Percentiles rank a stretch among this genome's conserved stretches.
These are phyloP conservation scores for Chroicocephalus ridibundus DNA, from an alignment of 2,113 vertebrate species.

Conservation along the genomic window DNA sequence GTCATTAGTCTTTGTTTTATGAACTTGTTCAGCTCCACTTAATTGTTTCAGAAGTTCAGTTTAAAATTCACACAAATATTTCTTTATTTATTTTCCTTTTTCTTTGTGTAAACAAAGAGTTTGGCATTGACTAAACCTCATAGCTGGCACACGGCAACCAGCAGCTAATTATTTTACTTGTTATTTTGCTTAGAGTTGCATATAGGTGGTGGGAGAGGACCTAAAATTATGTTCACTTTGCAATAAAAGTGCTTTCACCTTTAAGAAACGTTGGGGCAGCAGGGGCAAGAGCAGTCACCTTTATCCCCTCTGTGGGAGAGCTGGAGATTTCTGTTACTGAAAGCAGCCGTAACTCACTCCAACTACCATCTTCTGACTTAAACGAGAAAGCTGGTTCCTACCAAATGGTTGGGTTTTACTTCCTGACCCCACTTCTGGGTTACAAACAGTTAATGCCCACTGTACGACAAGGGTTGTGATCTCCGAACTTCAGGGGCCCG, in stretches of 20 bases:
- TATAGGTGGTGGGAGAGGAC: background rate
- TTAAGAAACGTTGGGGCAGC: background rate
- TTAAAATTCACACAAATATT: constrained; percentile 14
- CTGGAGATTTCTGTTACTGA: background rate
- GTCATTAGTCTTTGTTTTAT: constrained; percentile 53
- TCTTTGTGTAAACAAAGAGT: background rate
- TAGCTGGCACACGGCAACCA: background rate
- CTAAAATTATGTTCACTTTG: background rate
- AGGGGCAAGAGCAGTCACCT: background rate
- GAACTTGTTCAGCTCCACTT: constrained; percentile 23
- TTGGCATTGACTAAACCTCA: background rate
- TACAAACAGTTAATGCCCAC: background rate
- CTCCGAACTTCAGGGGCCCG: background rate
- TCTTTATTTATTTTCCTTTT: background rate
- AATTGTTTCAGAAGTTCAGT: constrained; percentile 19
- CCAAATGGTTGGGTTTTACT: background rate
- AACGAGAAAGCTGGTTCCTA: background rate
- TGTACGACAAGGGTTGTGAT: background rate
- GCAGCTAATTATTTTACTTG: background rate
- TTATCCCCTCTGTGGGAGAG: background rate
- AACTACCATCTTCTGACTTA: background rate
- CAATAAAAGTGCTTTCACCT: background rate
- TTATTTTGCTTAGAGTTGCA: background rate
- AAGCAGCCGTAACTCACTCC: background rate
- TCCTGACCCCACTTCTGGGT: background rate